Conservation (phyloP, 2,797 vertebrate species). For the Iguana delicatissima region DNA sequence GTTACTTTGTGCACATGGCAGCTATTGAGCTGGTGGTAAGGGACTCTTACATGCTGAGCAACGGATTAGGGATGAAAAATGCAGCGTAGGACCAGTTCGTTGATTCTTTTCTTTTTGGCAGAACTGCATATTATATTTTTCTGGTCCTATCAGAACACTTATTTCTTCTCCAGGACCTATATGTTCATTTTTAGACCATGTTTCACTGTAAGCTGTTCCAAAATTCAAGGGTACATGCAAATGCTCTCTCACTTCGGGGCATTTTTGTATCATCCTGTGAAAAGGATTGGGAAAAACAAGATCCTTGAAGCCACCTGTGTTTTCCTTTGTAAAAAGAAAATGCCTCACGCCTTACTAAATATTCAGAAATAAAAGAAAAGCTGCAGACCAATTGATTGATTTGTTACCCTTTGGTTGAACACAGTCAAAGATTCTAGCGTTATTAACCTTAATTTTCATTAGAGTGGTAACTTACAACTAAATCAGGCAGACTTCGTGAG, state of each 20-base stretch:
- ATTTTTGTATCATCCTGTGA: not conserved
- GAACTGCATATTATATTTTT: not conserved
- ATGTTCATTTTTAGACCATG: not conserved
- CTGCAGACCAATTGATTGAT: conserved; percentile 31
- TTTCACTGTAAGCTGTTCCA: not conserved
- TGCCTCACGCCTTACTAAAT: not conserved
- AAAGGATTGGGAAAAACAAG: not conserved
- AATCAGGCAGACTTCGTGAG: conserved; percentile 22
- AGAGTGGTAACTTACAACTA: conserved; percentile 30
- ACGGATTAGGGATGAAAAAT: not conserved
- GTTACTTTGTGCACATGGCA: no score
- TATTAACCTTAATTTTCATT: conserved; percentile 40
- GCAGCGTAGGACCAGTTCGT: not conserved
- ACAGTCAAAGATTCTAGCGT: rapidly evolving
- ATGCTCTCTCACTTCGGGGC: not conserved
- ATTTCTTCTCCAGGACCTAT: not conserved
- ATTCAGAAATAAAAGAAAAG: conserved; percentile 33
- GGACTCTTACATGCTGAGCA: no score
- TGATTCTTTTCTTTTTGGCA: not conserved
- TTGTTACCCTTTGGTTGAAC: rapidly evolving
- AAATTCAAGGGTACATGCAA: not conserved
- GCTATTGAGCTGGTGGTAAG: no score
- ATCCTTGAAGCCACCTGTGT: not conserved
- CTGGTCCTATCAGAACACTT: not conserved
- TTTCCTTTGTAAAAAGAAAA: conserved; percentile 12